Evolutionary conservation across 2,888 invertebrate genomes (phyloP), one percentile per base, ranked within the genome.

Genomic region (Cheilosia impressa): DNA sequence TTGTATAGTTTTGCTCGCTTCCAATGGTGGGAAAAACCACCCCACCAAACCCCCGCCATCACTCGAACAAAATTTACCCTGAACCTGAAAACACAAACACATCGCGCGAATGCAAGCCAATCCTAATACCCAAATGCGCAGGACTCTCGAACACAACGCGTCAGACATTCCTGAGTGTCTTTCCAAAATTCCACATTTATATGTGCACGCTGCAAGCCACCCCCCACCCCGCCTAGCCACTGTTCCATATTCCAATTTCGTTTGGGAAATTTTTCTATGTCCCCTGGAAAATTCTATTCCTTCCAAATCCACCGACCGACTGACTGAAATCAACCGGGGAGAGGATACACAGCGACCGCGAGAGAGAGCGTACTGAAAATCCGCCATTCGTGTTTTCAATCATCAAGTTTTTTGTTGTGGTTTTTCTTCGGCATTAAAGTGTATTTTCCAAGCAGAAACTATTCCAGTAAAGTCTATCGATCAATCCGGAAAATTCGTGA

Each of bases 321-420:
- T 66, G 76, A 85, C 71, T 81, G 62, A 85, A 85, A 63, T 76
- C 57, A 76, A 76, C 72, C 66, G 43, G 47, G 34, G 85, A 85
- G 85, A 85, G 85, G 72, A 85, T 81, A 72, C 80, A 75, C 75
- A 79, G 58, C 79, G 65, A 75, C 76, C 81, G 81, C 71, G 76
- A 85, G 84, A 80, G 81, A 85, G 85, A 81, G 72, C 69, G 69
- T 63, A 79, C 71, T 66, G 72, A 81, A 81, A 85, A 85, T 85
- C 85, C 85, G 85, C 85, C 85, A 85, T 85, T 85, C 85, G 81
- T 77, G 81, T 85, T 85, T 85, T 81, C 85, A 81, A 85, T 76
- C 85, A 85, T 76, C 60, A 66, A 58, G 50, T 72, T 77, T 76
- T 85, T 80, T 81, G 66, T 77, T 77, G 76, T 72, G 63, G 47